Percentiles rank a stretch among this genome's conserved stretches.
Evolutionary conservation across 2,797 vertebrate genomes (phyloP).

Genomic region (Myioborus melanocephalus): DNA sequence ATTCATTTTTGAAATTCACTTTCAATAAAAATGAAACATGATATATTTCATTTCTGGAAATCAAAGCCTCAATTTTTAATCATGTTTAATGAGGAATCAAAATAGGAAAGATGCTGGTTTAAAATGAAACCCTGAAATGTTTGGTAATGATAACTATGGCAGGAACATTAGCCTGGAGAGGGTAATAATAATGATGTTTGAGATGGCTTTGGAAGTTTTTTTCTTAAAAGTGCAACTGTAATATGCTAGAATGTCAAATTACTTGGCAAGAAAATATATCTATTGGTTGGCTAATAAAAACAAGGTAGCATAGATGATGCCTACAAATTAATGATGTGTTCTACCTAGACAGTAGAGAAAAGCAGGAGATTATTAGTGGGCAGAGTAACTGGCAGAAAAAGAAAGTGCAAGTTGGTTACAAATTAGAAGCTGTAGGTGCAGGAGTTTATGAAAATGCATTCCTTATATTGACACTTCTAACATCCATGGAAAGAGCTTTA

Average conservation of each 20-base stretch:
- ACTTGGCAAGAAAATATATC: neutral
- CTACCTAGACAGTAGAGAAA: neutral
- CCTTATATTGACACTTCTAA: neutral
- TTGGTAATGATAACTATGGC: neutral
- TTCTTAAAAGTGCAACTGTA: neutral
- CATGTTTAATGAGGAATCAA: neutral
- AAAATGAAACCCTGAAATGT: neutral
- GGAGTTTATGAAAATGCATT: neutral
- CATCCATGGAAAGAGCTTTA: neutral
- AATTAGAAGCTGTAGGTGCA: neutral
- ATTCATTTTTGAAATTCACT: neutral
- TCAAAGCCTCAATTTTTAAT: neutral
- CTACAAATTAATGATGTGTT: neutral
- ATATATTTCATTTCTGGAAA: neutral
- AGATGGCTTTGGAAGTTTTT: neutral
- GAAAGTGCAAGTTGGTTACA: neutral
- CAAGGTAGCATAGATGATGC: neutral
- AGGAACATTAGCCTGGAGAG: neutral
- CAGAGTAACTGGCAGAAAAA: neutral
- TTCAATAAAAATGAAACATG: neutral
- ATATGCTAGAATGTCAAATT: neutral
- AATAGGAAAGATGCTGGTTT: neutral
- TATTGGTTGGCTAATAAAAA: neutral
- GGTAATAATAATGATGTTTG: neutral
- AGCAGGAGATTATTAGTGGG: neutral